Evolutionary conservation across 2,888 invertebrate genomes (phyloP).

Genomic region (Eilema griseolum): DNA sequence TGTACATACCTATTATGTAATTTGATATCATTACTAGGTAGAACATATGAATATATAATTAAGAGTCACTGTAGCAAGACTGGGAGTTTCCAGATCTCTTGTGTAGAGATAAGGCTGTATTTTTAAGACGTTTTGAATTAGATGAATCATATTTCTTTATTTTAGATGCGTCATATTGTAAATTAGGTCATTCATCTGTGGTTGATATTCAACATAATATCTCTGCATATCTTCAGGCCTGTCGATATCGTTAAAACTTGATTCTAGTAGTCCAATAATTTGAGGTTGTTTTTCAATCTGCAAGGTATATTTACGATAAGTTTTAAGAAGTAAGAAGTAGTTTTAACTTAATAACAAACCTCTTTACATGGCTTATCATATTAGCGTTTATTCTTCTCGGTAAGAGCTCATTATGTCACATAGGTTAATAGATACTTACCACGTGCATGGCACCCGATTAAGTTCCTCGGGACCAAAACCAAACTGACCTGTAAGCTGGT

Average conservation of each 20-base stretch:
- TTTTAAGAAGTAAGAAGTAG: too few relatives aligned
- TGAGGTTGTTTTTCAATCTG: too few relatives aligned
- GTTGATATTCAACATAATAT: background rate
- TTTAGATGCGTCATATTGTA: constrained; percentile 6
- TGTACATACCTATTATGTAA: constrained; percentile 10
- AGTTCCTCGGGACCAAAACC: too few relatives aligned
- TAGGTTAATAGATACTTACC: too few relatives aligned
- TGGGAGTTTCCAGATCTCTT: constrained; percentile 53
- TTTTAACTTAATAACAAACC: too few relatives aligned
- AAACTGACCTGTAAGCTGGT: too few relatives aligned
- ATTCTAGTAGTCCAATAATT: background rate
- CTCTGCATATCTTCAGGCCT: background rate
- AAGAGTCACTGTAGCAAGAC: constrained; percentile 60
- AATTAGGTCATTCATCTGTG: background rate
- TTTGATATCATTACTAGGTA: constrained; percentile 18
- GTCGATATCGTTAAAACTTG: background rate
- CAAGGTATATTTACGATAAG: too few relatives aligned
- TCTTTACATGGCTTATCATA: too few relatives aligned
- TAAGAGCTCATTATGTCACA: too few relatives aligned
- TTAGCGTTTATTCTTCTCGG: too few relatives aligned
- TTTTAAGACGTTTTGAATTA: background rate
- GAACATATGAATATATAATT: constrained; percentile 41
- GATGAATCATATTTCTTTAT: constrained; percentile 13
- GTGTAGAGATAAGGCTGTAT: background rate
- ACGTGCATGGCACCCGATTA: too few relatives aligned